phyloP scores from a whole-genome alignment of 1,140 invertebrate genomes.

The Paraescarpia echinospica region DNA sequence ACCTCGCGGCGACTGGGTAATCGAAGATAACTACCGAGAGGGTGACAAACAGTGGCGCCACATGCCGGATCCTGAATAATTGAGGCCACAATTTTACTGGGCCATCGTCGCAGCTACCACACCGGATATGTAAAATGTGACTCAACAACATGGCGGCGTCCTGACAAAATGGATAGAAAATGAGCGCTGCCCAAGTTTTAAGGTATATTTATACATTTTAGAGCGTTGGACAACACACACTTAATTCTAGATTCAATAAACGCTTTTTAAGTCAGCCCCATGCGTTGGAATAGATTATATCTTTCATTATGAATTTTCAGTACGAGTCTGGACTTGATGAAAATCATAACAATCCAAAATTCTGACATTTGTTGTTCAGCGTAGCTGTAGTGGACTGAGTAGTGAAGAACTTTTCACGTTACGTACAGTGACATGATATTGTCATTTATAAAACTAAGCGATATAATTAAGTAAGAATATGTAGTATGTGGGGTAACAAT shows the following conservation, averaged over 20 bases:
- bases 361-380: not conserved
- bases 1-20: no score
- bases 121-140: constrained; percentile 5
- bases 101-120: not conserved
- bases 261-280: not conserved
- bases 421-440: not conserved
- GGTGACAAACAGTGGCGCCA: no score
- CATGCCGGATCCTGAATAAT: not conserved
- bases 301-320: not conserved
- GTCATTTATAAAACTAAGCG: not conserved
- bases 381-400: not conserved
- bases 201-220: not conserved
- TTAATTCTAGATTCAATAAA: not conserved
- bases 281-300: not conserved
- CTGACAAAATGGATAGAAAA: constrained; percentile 6
- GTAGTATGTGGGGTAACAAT: not conserved
- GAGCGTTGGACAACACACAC: not conserved
- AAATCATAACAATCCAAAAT: not conserved
- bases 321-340: constrained; percentile 4
- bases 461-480: not conserved
- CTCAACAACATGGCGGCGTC: not conserved
- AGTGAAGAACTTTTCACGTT: not conserved
- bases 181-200: constrained; percentile 3
- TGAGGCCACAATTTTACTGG: not conserved
- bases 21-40: no score